These are phyloP conservation scores for Entelurus aequoreus DNA, from an alignment of 2,113 vertebrate genomes.

Conservation along the genomic window DNA sequence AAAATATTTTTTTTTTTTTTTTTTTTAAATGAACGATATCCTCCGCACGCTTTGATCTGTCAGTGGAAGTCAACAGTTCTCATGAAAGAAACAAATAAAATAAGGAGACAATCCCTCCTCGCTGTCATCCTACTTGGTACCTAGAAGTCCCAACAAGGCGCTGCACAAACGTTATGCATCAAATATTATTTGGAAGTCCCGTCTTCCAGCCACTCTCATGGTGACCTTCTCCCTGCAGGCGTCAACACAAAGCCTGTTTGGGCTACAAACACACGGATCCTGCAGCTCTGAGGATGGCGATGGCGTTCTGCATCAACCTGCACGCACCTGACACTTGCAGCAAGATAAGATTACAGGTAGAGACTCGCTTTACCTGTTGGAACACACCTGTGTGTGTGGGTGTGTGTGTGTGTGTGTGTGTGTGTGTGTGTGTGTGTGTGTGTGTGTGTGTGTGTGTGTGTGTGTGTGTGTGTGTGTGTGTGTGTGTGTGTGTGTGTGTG, in stretches of 20 bases:
- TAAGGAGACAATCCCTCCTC: too few relatives aligned
- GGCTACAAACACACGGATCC: slow-evolving; percentile 51
- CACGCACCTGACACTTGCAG: slow-evolving; percentile 61
- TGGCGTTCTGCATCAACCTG: slow-evolving; percentile 2
- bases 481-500: slow-evolving; percentile 9
- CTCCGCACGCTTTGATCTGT: too few relatives aligned
- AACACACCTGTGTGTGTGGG: slow-evolving; percentile 34
- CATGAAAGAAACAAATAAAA: too few relatives aligned
- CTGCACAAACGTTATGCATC: slow-evolving; percentile 6
- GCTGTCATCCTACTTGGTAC: neutral
- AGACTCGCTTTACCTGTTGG: slow-evolving; percentile 59
- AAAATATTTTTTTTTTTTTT: too few relatives aligned
- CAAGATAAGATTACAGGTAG: slow-evolving; percentile 61
- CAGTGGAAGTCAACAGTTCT: too few relatives aligned
- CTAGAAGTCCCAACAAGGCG: neutral
- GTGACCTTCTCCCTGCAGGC: slow-evolving; percentile 51
- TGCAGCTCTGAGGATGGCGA: slow-evolving; percentile 37
- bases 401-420: slow-evolving; percentile 4
- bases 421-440: slow-evolving; percentile 18
- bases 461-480: slow-evolving; percentile 13
- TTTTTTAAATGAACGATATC: too few relatives aligned
- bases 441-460: neutral
- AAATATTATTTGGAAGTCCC: slow-evolving; percentile 21
- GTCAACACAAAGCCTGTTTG: slow-evolving; percentile 57
- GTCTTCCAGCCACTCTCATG: slow-evolving; percentile 44